Evolutionary conservation across 2,888 invertebrate species (phyloP), one percentile per base, ranked within the genome.

Genomic region (Hyppa rectilinea): DNA sequence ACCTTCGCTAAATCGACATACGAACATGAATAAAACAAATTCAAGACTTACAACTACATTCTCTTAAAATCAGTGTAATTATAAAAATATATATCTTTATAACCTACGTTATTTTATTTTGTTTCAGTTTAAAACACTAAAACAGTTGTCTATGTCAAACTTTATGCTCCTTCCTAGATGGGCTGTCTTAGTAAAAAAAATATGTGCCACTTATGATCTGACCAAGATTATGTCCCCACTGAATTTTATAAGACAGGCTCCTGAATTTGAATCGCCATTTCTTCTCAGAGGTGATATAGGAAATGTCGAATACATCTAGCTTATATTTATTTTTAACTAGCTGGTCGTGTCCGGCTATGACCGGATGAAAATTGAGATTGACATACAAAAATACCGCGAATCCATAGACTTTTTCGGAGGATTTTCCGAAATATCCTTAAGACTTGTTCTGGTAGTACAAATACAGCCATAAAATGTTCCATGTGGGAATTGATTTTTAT

Each of bases 41-140:
- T 50, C 6, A 64, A 50, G 3, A 6, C 75, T 74, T 79, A 76
- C 66, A 61, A 40, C 31, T 80, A 74, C 17, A n/a, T n/a, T n/a
- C n/a, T 58, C 59, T 68, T 75, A 77, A 29, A 59, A 31, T 14
- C 12, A 49, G n/a, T 74, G 56, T 75, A 75, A 80, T 62, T 72
- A 36, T 61, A 64, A 71, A 71, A 62, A 60, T 71, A 59, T 71
- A 59, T 60, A 58, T 60, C 36, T 56, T 50, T 63, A 12, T 40
- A 59, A 52, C n/a, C 71, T 80, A 80, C 63, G 75, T 80, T 80
- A 80, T 68, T 52, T 26, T 49, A 43, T 17, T 9, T 60, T 58
- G 67, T 65, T 82, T 82, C 83, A 80, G 80, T 80, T 31, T 80
- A 80, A 82, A 80, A 80, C 83, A 82, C 80, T 80, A 63, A 82